These are phyloP conservation scores for Beris morrisii DNA, from an alignment of 2,888 invertebrate species.

Conservation along the genomic window DNA sequence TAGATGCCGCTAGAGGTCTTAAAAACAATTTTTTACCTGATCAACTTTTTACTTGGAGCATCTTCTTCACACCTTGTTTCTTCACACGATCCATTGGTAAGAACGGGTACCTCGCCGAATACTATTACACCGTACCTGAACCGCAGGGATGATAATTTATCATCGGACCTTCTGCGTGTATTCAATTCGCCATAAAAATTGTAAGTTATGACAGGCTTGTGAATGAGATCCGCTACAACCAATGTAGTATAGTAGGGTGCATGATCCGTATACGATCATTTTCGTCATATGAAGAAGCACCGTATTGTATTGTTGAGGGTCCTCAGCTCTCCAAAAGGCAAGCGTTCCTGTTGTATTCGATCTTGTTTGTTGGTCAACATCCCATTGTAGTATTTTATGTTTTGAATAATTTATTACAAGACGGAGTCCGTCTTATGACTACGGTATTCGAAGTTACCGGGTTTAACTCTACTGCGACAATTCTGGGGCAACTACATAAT, in stretches of 20 bases:
- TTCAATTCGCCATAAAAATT: background rate
- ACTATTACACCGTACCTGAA: too few relatives aligned
- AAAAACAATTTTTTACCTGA: too few relatives aligned
- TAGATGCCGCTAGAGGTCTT: conserved; percentile 10
- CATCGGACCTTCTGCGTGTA: too few relatives aligned
- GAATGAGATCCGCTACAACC: too few relatives aligned
- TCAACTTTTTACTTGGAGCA: too few relatives aligned
- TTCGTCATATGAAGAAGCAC: background rate
- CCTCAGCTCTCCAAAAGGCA: conserved; percentile 9
- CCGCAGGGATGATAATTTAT: too few relatives aligned
- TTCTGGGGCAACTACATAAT: conserved; percentile 23
- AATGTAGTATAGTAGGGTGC: background rate
- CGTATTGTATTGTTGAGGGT: background rate
- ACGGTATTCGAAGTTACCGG: conserved; percentile 22
- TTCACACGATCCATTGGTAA: too few relatives aligned
- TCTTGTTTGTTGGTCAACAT: conserved; percentile 35
- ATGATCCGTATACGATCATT: background rate
- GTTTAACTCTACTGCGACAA: conserved; percentile 19
- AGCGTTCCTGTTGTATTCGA: conserved; percentile 25
- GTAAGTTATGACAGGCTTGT: background rate
- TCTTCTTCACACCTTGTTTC: too few relatives aligned
- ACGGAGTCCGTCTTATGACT: conserved; percentile 16
- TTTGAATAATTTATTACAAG: conserved; percentile 34
- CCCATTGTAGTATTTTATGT: conserved; percentile 31
- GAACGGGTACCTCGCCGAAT: too few relatives aligned